Conservation (phyloP, 1,140 invertebrate genomes). For the Trachelipus rathkii region DNA sequence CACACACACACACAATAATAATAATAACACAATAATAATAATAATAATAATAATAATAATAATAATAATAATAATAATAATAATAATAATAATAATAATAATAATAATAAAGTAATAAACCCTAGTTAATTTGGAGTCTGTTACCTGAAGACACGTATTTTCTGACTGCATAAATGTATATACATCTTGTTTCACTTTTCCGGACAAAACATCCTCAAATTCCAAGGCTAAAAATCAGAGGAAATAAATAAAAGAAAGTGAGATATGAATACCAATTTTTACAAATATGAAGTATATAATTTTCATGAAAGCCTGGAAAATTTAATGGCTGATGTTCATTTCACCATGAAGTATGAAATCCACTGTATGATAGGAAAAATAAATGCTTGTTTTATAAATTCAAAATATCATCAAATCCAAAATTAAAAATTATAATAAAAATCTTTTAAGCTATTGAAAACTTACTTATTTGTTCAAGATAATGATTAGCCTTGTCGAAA, state of each 20-base stretch:
- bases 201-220: neutral
- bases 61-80: slow-evolving; percentile 13
- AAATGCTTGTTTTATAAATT: too few species aligned
- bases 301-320: too few species aligned
- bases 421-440: too few species aligned
- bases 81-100: slow-evolving; percentile 15
- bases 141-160: neutral
- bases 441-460: too few species aligned
- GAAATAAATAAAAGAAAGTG: neutral
- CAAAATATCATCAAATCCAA: too few species aligned
- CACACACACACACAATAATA: too few species aligned
- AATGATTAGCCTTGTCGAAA: neutral
- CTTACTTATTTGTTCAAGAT: neutral
- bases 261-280: too few species aligned
- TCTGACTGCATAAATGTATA: neutral
- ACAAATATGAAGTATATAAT: too few species aligned
- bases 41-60: slow-evolving; percentile 13
- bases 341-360: too few species aligned
- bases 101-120: neutral
- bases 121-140: too few species aligned
- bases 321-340: too few species aligned
- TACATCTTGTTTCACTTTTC: neutral
- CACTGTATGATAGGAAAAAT: too few species aligned
- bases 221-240: neutral
- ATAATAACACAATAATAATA: neutral